phyloP scores from a whole-genome alignment of 1,140 invertebrate species.

The Colletes gigas region DNA sequence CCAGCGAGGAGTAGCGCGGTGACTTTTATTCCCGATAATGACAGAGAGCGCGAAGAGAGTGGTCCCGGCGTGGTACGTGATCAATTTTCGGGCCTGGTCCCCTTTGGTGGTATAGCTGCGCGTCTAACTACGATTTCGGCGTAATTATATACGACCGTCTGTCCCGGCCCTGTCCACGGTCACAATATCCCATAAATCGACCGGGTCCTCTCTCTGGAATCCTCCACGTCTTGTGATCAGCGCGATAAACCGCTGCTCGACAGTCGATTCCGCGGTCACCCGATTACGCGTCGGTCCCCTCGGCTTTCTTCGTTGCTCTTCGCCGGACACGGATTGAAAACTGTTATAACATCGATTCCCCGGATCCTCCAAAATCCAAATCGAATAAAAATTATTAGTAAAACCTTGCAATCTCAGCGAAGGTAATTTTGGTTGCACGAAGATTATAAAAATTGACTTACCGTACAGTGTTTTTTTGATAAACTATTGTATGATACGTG shows the following conservation, averaged over 20 bases:
- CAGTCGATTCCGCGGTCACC: background rate
- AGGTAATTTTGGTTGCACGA: too few relatives aligned
- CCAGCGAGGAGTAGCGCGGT: slow-evolving; percentile 77
- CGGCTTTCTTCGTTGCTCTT: background rate
- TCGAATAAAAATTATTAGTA: too few relatives aligned
- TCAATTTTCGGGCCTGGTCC: slow-evolving; percentile 76
- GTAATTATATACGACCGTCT: slow-evolving; percentile 76
- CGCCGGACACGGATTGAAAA: background rate
- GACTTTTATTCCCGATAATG: slow-evolving; percentile 82
- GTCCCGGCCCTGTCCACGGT: slow-evolving; percentile 51
- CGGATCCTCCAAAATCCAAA: too few relatives aligned
- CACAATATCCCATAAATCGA: slow-evolving; percentile 52
- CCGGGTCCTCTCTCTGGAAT: slow-evolving; percentile 3
- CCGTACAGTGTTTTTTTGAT: too few relatives aligned
- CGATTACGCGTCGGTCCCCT: background rate
- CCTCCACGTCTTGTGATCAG: slow-evolving; percentile 37
- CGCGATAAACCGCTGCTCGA: slow-evolving; percentile 29
- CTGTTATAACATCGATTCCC: too few relatives aligned
- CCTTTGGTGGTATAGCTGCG: slow-evolving; percentile 59
- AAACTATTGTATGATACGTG: too few relatives aligned
- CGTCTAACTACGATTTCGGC: slow-evolving; percentile 77
- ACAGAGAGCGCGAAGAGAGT: slow-evolving; percentile 73
- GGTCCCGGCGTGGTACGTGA: slow-evolving; percentile 74
- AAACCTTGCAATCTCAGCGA: too few relatives aligned
- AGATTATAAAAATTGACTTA: too few relatives aligned